Percentiles rank a stretch among this genome's conserved stretches.
Evolutionary conservation across 2,113 vertebrate genomes (phyloP).

Genomic region (Rhinoptilus africanus): DNA sequence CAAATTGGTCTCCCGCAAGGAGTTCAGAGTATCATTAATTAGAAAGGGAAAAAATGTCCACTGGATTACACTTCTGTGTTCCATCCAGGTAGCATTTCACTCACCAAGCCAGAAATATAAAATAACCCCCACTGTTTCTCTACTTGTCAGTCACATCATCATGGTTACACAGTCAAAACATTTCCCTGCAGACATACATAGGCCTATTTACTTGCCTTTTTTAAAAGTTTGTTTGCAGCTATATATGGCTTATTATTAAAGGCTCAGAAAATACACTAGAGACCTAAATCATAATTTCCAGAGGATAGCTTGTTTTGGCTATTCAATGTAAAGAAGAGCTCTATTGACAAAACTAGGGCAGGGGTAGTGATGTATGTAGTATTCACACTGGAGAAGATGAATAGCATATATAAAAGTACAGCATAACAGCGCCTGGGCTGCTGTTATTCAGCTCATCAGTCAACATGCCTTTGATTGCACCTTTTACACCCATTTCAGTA

Average conservation of each 20-base stretch:
- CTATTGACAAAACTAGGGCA: background rate
- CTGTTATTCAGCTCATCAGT: background rate
- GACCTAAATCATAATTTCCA: background rate
- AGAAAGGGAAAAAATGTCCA: background rate
- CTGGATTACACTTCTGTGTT: background rate
- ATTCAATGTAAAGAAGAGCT: background rate
- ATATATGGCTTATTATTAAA: background rate
- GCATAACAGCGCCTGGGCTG: background rate
- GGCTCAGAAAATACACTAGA: background rate
- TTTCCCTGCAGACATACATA: background rate
- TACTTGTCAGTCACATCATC: background rate
- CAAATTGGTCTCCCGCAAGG: background rate
- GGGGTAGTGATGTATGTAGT: background rate
- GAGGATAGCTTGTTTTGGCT: background rate
- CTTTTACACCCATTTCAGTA: background rate
- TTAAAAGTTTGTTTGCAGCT: background rate
- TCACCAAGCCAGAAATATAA: background rate
- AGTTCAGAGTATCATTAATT: background rate
- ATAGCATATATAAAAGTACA: background rate
- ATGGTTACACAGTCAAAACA: background rate
- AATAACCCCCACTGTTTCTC: background rate
- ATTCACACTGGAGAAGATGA: background rate
- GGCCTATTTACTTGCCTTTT: background rate
- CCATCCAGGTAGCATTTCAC: background rate
- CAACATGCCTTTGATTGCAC: background rate